These are phyloP conservation scores for Spongilla lacustris DNA, from an alignment of 37 sponge, comb jelly and placozoan species.

Conservation along the genomic window DNA sequence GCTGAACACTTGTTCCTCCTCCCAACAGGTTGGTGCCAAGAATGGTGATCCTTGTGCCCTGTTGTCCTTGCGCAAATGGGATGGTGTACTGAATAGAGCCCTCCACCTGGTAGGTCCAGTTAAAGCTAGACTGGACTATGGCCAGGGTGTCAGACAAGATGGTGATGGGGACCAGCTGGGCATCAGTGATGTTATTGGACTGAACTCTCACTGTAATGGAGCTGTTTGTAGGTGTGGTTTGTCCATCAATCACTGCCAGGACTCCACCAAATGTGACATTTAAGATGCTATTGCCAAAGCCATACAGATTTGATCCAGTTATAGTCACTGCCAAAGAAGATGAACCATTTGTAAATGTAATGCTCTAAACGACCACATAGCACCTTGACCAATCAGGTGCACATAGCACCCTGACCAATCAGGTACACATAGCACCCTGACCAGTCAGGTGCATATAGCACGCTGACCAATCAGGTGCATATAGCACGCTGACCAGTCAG, in stretches of 20 bases:
- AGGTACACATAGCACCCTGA: too few species aligned
- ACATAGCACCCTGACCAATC: too few species aligned
- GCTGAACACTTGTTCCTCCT: slow-evolving; percentile 26
- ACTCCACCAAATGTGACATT: slow-evolving; percentile 34
- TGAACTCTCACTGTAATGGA: slow-evolving; percentile 31
- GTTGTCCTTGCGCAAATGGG: slow-evolving; percentile 56
- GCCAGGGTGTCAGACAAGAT: slow-evolving; percentile 40
- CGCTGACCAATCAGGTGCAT: too few species aligned
- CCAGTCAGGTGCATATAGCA: too few species aligned
- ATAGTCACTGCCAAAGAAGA: slow-evolving; percentile 50
- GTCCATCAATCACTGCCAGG: slow-evolving; percentile 41
- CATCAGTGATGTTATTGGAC: slow-evolving; percentile 4
- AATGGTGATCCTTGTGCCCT: slow-evolving; percentile 62
- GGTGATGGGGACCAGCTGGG: slow-evolving; percentile 2
- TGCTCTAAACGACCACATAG: too few species aligned
- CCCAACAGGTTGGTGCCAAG: slow-evolving; percentile 62
- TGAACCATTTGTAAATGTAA: too few species aligned
- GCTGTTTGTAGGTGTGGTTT: slow-evolving; percentile 3
- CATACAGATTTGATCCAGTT: slow-evolving; percentile 67
- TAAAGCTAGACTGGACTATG: slow-evolving; percentile 19
- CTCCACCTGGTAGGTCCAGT: slow-evolving; percentile 61
- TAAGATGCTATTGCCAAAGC: slow-evolving; percentile 45
- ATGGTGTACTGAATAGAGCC: slow-evolving; percentile 24
- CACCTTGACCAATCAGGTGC: too few species aligned
- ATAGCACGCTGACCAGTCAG: too few species aligned